Conservation (phyloP, 2,113 vertebrate genomes). For the Dolichallabes microphthalmus region DNA sequence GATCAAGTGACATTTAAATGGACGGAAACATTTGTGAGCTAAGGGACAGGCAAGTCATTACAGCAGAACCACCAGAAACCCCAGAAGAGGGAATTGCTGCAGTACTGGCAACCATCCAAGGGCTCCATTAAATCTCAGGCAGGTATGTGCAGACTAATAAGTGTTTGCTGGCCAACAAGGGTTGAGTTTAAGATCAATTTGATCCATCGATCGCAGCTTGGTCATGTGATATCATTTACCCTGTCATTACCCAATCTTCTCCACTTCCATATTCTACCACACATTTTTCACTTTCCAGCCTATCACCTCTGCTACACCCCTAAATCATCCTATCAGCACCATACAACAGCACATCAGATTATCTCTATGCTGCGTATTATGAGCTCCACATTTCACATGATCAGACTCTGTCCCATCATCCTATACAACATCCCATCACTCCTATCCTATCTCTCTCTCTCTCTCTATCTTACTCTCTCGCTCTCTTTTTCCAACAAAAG, state of each 20-base stretch:
- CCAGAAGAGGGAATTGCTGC: background rate
- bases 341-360: background rate
- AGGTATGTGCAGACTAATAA: background rate
- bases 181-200: background rate
- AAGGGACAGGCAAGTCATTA: background rate
- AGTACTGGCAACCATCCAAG: conserved; percentile 4
- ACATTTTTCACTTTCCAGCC: background rate
- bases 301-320: background rate
- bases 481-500: conserved; percentile 59
- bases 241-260: background rate
- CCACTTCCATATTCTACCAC: background rate
- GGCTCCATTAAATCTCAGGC: background rate
- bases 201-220: background rate
- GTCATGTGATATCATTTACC: background rate
- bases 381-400: background rate
- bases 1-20: background rate
- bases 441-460: no score
- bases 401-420: background rate
- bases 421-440: background rate
- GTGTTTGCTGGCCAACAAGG: background rate
- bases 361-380: background rate
- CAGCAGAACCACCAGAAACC: background rate
- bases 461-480: background rate
- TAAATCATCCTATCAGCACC: background rate
- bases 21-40: background rate